Evolutionary conservation across 2,888 invertebrate genomes (phyloP).

Genomic region (Deilephila porcellus): DNA sequence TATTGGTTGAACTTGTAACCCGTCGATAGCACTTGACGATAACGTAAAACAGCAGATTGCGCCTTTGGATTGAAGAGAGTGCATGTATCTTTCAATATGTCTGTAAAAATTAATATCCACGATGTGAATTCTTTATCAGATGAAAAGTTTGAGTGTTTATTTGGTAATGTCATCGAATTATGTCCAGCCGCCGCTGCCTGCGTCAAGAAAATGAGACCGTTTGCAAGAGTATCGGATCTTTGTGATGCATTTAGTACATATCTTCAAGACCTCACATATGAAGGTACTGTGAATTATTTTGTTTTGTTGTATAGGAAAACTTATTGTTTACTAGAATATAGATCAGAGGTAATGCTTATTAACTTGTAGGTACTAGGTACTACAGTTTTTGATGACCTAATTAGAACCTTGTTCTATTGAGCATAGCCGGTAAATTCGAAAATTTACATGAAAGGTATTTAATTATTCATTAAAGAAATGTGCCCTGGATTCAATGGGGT

Average conservation of each 20-base stretch:
- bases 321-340: no score
- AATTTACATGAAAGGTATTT: no score
- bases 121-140: slow-evolving; percentile 82
- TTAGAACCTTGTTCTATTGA: no score
- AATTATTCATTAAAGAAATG: no score
- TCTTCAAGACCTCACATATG: slow-evolving; percentile 78
- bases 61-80: neutral
- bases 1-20: slow-evolving; percentile 8
- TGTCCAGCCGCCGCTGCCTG: slow-evolving; percentile 81
- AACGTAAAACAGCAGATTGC: neutral
- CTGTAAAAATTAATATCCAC: slow-evolving; percentile 60
- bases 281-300: slow-evolving; percentile 64
- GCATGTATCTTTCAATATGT: slow-evolving; percentile 34
- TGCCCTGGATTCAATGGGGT: no score
- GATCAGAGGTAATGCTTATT: no score
- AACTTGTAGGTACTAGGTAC: no score
- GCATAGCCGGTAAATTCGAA: no score
- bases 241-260: slow-evolving; percentile 81
- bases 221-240: slow-evolving; percentile 73
- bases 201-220: slow-evolving; percentile 81
- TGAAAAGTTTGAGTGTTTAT: slow-evolving; percentile 83
- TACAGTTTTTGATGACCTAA: no score
- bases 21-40: neutral
- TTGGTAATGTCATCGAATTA: slow-evolving; percentile 87
- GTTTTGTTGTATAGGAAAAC: neutral